These are phyloP conservation scores for Characodon lateralis DNA, from an alignment of 2,797 vertebrate genomes.

Conservation along the genomic window DNA sequence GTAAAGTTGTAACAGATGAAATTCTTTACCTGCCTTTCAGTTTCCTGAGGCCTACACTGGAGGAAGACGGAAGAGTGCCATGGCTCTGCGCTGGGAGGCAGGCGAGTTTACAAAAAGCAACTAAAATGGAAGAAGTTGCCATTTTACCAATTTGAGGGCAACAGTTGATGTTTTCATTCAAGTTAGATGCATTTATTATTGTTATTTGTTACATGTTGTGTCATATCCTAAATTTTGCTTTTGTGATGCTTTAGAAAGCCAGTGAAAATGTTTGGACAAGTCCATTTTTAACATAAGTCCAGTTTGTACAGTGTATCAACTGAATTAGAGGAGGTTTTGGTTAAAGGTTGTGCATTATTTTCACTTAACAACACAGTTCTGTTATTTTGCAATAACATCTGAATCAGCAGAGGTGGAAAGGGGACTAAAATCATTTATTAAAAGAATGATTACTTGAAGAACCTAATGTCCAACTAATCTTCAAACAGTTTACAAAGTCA, in stretches of 20 bases:
- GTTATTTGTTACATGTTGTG: slow-evolving; percentile 68
- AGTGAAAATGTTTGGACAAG: slow-evolving; percentile 27
- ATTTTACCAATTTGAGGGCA: slow-evolving; percentile 16
- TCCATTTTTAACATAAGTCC: background rate
- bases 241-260: slow-evolving; percentile 67
- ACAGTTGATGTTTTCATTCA: slow-evolving; percentile 47
- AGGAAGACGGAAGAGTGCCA: slow-evolving; percentile 80
- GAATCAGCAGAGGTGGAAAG: background rate
- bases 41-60: slow-evolving; percentile 77
- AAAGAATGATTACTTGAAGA: background rate
- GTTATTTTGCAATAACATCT: slow-evolving; percentile 5
- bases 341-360: slow-evolving; percentile 8
- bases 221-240: slow-evolving; percentile 70
- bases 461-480: background rate
- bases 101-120: slow-evolving; percentile 79
- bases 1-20: slow-evolving; percentile 28
- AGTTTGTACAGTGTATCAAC: background rate
- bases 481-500: background rate
- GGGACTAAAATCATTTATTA: background rate
- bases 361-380: background rate
- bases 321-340: slow-evolving; percentile 3
- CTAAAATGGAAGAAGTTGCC: slow-evolving; percentile 50
- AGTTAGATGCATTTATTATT: slow-evolving; percentile 54
- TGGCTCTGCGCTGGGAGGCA: slow-evolving; percentile 83
- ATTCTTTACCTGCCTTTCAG: slow-evolving; percentile 58